A percentile compares a stretch with the other conserved stretches of the same genome.
These are phyloP conservation scores for Drosophila repletoides DNA, from an alignment of 1,140 invertebrate species.

Conservation along the genomic window DNA sequence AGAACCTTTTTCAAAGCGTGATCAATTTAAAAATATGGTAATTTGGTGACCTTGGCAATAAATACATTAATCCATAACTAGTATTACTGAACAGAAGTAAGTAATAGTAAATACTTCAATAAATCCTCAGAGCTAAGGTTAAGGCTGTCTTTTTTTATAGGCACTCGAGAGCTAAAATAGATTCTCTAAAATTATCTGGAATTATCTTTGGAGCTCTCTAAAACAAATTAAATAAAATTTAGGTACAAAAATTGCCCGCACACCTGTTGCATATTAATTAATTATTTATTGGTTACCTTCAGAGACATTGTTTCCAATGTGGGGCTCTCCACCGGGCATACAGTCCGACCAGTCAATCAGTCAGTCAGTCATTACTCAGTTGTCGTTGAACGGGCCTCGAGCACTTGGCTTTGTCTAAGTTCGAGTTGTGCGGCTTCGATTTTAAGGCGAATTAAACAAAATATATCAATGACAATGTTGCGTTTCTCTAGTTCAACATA, in stretches of 20 bases:
- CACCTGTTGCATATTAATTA: constrained; percentile 63
- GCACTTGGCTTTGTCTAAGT: constrained; percentile 37
- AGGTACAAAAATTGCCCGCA: constrained; percentile 42
- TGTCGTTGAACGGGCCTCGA: constrained; percentile 31
- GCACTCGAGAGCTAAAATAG: neutral
- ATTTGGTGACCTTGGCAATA: too few relatives aligned
- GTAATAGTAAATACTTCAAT: too few relatives aligned
- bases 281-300: constrained; percentile 45
- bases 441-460: constrained; percentile 11
- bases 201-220: neutral
- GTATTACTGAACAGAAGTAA: too few relatives aligned
- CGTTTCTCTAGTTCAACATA: constrained; percentile 44
- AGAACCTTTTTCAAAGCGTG: too few relatives aligned
- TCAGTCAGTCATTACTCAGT: constrained; percentile 26
- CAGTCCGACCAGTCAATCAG: neutral
- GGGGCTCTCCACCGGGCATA: constrained; percentile 8
- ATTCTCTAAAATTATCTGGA: neutral
- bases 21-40: too few relatives aligned
- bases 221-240: constrained; percentile 2
- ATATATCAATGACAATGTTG: constrained; percentile 54
- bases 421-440: constrained; percentile 37
- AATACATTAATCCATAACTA: too few relatives aligned
- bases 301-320: constrained; percentile 5
- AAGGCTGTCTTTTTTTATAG: too few relatives aligned
- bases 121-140: too few relatives aligned